Evolutionary conservation across 2,888 invertebrate species (phyloP).

Genomic region (Ferdinandea cuprea): DNA sequence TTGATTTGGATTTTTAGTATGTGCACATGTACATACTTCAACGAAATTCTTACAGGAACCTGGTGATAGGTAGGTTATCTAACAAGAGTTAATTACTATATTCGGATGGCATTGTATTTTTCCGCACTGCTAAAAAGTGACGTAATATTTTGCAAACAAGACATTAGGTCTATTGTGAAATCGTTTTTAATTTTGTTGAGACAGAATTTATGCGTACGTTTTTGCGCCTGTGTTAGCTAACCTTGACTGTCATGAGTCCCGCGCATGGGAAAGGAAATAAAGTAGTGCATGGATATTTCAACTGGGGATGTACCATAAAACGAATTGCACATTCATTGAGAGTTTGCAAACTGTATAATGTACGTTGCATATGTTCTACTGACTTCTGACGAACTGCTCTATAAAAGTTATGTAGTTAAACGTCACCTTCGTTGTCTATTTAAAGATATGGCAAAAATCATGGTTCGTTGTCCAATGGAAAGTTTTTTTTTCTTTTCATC

Average conservation of each 20-base stretch:
- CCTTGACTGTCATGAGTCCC: no score
- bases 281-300: no score
- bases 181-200: not conserved
- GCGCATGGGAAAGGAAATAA: no score
- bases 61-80: no score
- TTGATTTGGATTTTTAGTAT: not conserved
- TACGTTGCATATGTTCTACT: no score
- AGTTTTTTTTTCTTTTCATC: not conserved
- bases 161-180: constrained; percentile 14
- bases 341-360: no score
- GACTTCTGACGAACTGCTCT: no score
- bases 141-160: constrained; percentile 21
- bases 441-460: constrained; percentile 5
- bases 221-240: not conserved
- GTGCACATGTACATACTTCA: not conserved
- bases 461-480: constrained; percentile 2
- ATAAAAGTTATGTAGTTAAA: not conserved
- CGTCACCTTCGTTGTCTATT: constrained; percentile 19
- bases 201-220: not conserved
- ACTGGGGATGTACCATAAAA: no score
- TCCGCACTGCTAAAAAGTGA: not conserved
- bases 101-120: not conserved
- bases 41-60: not conserved
- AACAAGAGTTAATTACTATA: not conserved
- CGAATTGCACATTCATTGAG: no score